phyloP scores from a whole-genome alignment of 1,140 invertebrate species.

The Condylostylus longicornis region DNA sequence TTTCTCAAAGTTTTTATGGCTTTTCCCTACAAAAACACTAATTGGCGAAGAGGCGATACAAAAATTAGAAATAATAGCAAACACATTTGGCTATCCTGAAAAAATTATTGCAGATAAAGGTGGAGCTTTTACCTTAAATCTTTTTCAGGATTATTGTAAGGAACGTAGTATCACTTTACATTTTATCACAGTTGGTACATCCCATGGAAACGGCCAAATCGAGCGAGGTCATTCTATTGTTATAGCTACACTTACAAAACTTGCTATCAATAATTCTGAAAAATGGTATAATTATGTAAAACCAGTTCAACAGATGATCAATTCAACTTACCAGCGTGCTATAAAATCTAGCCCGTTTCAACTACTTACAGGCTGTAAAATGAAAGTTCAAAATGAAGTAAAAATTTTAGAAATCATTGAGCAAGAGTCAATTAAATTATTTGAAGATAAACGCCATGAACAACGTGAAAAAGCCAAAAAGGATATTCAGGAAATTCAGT shows the following conservation, averaged over 20 bases:
- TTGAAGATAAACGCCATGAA: too few relatives aligned
- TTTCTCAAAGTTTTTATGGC: constrained; percentile 19
- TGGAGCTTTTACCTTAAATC: neutral
- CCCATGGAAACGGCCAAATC: constrained; percentile 4
- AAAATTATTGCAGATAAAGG: neutral
- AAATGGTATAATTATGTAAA: too few relatives aligned
- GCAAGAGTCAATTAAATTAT: too few relatives aligned
- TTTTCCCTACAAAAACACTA: constrained; percentile 4
- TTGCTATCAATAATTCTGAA: too few relatives aligned
- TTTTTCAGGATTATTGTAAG: neutral
- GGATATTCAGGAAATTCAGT: too few relatives aligned
- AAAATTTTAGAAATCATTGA: too few relatives aligned
- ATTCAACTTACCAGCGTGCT: too few relatives aligned
- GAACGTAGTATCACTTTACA: constrained; percentile 10
- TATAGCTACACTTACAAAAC: constrained; percentile 17
- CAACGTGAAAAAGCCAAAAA: too few relatives aligned
- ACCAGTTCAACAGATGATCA: too few relatives aligned
- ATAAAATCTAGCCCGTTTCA: too few relatives aligned
- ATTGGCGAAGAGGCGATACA: constrained; percentile 6
- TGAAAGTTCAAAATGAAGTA: too few relatives aligned
- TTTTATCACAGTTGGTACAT: neutral
- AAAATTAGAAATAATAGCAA: neutral
- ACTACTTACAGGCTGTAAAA: too few relatives aligned
- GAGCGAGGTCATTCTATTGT: constrained; percentile 18
- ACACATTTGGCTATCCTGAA: neutral